Percentiles rank a stretch among this genome's conserved stretches.
Conservation (phyloP, 1,140 invertebrate genomes). For the Eulimnadia texana region DNA sequence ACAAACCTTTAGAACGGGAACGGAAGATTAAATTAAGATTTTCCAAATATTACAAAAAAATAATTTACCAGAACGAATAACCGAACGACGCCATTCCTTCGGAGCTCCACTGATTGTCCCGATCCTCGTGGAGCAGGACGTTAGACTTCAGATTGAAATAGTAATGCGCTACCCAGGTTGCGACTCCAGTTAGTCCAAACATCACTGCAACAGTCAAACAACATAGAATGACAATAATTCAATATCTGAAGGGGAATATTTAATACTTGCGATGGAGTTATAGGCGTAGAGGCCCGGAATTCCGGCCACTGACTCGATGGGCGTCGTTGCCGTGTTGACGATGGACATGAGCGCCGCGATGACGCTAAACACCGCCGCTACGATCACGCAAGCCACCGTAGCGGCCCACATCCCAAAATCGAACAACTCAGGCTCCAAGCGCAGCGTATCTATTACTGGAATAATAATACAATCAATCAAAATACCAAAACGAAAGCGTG, state of each 20-base stretch:
- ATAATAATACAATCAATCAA: conserved; percentile 21
- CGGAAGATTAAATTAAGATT: no score
- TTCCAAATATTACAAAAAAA: background rate
- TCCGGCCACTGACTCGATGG: conserved; percentile 45
- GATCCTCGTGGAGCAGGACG: conserved; percentile 57
- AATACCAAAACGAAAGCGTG: no score
- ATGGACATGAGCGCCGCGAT: conserved; percentile 56
- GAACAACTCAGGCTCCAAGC: conserved; percentile 46
- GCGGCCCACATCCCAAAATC: conserved; percentile 54
- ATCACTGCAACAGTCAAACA: conserved; percentile 43
- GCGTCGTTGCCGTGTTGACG: conserved; percentile 58
- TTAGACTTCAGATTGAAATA: conserved; percentile 55
- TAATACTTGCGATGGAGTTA: conserved; percentile 50
- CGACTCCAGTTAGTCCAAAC: conserved; percentile 47
- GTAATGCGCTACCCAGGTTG: conserved; percentile 60
- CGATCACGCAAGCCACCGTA: conserved; percentile 46
- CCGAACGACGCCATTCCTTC: conserved; percentile 49
- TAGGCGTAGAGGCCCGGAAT: conserved; percentile 63
- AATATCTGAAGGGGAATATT: background rate
- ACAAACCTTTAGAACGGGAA: conserved; percentile 43
- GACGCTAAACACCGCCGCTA: conserved; percentile 47
- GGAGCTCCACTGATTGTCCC: conserved; percentile 54
- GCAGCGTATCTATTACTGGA: conserved; percentile 43
- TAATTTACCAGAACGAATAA: conserved; percentile 58
- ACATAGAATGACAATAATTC: background rate